Evolutionary conservation across 37 sponge, comb jelly and placozoan genomes (phyloP).

Genomic region (Beroe ovata): DNA sequence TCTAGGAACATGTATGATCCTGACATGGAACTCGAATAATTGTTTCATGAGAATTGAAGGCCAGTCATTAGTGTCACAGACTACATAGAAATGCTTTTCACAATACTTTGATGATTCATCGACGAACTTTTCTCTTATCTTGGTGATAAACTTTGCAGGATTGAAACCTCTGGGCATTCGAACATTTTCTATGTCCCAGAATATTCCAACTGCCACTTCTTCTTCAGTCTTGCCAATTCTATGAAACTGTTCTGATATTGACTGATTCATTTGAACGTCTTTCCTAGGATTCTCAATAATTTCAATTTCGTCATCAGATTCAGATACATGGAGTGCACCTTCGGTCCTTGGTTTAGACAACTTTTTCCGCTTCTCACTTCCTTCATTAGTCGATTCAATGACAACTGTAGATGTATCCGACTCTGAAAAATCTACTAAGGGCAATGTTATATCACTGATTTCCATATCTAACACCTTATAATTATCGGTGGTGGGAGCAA

Average conservation of each 20-base stretch:
- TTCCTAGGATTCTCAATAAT: conserved; percentile 9
- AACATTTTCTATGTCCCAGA: conserved; percentile 63
- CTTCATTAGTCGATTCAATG: no score
- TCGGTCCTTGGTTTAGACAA: no score
- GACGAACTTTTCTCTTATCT: conserved; percentile 29
- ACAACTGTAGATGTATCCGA: no score
- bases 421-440: no score
- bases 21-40: conserved; percentile 19
- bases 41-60: not conserved
- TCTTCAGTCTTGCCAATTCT: conserved; percentile 23
- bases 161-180: conserved; percentile 36
- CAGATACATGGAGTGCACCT: no score
- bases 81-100: conserved; percentile 40
- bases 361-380: no score
- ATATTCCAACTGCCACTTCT: conserved; percentile 53
- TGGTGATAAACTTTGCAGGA: conserved; percentile 50
- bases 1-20: conserved; percentile 32
- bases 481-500: no score
- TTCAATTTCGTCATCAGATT: conserved; percentile 3
- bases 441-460: no score
- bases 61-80: not conserved
- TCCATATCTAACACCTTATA: no score
- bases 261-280: conserved; percentile 16
- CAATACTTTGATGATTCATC: conserved; percentile 29
- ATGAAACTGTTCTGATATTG: not conserved